These are phyloP conservation scores for Eulemur rufifrons DNA, from an alignment of 2,113 vertebrate genomes.

Conservation along the genomic window DNA sequence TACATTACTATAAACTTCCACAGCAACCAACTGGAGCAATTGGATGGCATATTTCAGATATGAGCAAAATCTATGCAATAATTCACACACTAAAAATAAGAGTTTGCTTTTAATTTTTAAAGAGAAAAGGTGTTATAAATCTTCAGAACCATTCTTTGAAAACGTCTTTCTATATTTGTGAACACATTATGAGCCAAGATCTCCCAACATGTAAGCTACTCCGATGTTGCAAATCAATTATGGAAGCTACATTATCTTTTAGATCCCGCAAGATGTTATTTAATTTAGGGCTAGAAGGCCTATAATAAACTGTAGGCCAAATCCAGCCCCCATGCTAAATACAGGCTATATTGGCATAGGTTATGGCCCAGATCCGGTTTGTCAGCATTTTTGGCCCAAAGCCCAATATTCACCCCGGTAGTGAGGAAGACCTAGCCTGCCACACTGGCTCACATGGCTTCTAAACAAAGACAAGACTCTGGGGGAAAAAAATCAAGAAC, in stretches of 20 bases:
- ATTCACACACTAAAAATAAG: conserved; percentile 21
- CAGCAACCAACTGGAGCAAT: not conserved
- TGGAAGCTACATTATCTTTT: conserved; percentile 24
- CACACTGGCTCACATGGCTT: not conserved
- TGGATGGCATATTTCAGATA: not conserved
- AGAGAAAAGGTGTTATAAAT: not conserved
- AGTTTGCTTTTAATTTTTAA: conserved; percentile 47
- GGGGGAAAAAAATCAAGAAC: not conserved
- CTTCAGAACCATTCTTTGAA: conserved; percentile 46
- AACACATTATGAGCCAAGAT: conserved; percentile 36
- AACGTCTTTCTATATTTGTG: not conserved
- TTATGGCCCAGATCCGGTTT: not conserved
- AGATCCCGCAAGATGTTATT: conserved; percentile 8
- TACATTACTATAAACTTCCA: conserved; percentile 36
- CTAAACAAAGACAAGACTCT: not conserved
- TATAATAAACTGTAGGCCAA: not conserved
- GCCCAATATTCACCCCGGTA: not conserved
- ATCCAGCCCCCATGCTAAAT: conserved; percentile 39
- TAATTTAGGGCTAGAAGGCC: conserved; percentile 10
- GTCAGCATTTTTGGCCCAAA: conserved; percentile 40
- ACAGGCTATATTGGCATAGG: not conserved
- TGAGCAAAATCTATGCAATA: conserved; percentile 27
- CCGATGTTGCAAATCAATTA: conserved; percentile 18
- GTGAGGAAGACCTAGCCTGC: not conserved
- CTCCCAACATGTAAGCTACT: conserved; percentile 1